Evolutionary conservation across 2,797 vertebrate species (phyloP), one percentile per base, ranked within the genome.

Genomic region (Pteropus rufus): DNA sequence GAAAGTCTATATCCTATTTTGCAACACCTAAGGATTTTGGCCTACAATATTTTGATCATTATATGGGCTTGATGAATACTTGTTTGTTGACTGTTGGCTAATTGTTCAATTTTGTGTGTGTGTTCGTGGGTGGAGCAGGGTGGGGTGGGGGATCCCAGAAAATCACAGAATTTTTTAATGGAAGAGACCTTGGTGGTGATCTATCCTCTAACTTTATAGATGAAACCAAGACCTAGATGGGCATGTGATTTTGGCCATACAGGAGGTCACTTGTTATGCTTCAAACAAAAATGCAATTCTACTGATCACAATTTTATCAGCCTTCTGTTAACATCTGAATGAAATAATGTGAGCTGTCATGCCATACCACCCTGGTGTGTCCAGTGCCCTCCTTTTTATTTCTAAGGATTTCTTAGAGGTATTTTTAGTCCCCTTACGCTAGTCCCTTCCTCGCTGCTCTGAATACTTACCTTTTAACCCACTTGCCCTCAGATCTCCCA

Each of bases 261-360:
- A 73, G 31, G 11, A 62, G 46, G 36, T 87, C 58, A 67, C 46
- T n/a, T 19, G 18, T 81, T 93, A 89, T 83, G 49, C 36, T 94
- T 69, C 60, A 87, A 91, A 93, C 54, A 91, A 64, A 96, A 80
- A 58, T 62, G 54, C 26, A 93, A 49, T n/a, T 80, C 75, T 65
- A 82, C 46, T 52, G 65, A 94, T 65, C 62, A 65, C 19, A 73
- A 92, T 44, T 84, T 77, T 70, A 77, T 80, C 65, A 75, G 82
- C 29, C 46, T 75, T 91, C 34, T 49, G 60, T 77, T 62, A 89
- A 80, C 34, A 62, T 52, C 24, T 49, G 89, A 84, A 97, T 82
- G 83, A 91, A 95, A 93, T 92, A 75, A 89, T 39, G 29, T 36
- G 69, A 77, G 41, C 26, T 93, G 46, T 82, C 58, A 76, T 81